Evolutionary conservation across 2,113 vertebrate genomes (phyloP), one percentile per base, ranked within the genome.

Genomic region (Elephas maximus): DNA sequence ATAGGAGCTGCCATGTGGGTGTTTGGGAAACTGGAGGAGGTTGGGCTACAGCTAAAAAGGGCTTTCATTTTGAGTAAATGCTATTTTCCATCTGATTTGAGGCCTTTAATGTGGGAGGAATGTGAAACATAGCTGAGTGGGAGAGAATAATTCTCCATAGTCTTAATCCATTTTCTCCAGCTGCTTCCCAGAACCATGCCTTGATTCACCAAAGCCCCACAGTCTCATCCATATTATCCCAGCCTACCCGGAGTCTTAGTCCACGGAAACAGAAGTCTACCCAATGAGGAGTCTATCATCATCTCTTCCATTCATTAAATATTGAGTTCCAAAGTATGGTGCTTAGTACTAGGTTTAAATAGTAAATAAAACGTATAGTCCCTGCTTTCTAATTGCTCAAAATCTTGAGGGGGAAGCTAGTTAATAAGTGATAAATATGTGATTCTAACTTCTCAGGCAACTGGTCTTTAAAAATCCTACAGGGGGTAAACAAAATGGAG

Each of bases 41-140:
- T 45, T 37, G 21, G 67, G 6, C 74, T 73, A 24, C 8, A 60
- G 69, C 88, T 81, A 33, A 82, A 71, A 80, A 80, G 67, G 90
- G 24, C 48, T 93, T 96, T 71, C 48, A 81, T 44, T 94, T 69
- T 79, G 88, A 97, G 88, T 73, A 94, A 94, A 96, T 74, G 77
- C 67, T 92, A 44, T 67, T 97, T 97, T 93, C 88, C 90, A 96
- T 95, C 78, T 96, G 84, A 97, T 96, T 97, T 83, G 76, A 88
- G 92, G 33, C 73, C 57, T 82, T 95, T 88, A 44, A 48, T 5
- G 26, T 95, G 88, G 96, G 94, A 95, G 93, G 95, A 88, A 94
- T 92, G 84, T 95, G 93, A 95, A 85, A 88, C 96, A 62, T 41
- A 94, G 84, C 33, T 63, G 88, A 96, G 92, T 95, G 84, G 92